Percentiles rank a stretch among this genome's conserved stretches.
Conservation (phyloP, 2,797 vertebrate species). For the Poeciliopsis presidionis region DNA sequence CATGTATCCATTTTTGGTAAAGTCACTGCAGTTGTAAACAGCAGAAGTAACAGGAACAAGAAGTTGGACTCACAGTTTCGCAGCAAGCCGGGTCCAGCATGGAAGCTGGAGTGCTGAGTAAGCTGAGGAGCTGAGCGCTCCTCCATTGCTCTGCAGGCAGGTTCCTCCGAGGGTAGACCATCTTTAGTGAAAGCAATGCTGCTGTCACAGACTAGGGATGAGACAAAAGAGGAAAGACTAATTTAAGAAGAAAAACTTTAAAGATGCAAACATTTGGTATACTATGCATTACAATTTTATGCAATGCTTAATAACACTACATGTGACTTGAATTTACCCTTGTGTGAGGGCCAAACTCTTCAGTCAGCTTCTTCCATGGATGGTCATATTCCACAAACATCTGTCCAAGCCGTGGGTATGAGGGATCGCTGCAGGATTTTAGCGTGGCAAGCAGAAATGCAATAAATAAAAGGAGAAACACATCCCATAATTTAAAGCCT, state of each 20-base stretch:
- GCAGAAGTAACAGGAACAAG: background rate
- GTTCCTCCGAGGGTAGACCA: slow-evolving; percentile 87
- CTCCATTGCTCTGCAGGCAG: slow-evolving; percentile 91
- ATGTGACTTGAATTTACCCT: slow-evolving; percentile 71
- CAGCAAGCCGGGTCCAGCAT: slow-evolving; percentile 88
- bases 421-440: slow-evolving; percentile 82
- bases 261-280: too few species aligned
- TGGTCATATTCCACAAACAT: slow-evolving; percentile 94
- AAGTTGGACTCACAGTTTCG: slow-evolving; percentile 83
- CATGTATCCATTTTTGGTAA: background rate
- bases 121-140: slow-evolving; percentile 88
- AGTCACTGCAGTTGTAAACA: background rate
- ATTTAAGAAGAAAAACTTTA: background rate
- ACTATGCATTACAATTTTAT: background rate
- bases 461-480: background rate
- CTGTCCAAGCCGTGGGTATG: slow-evolving; percentile 89
- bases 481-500: background rate
- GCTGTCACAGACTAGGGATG: slow-evolving; percentile 85
- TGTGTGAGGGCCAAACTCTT: slow-evolving; percentile 94
- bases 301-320: background rate
- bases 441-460: background rate
- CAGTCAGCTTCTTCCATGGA: slow-evolving; percentile 90
- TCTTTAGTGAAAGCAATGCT: slow-evolving; percentile 87
- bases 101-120: slow-evolving; percentile 81
- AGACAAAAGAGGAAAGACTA: slow-evolving; percentile 2